Percentiles rank a stretch among this genome's conserved stretches.
Conservation (phyloP, 1,140 invertebrate species). For the Drosophila biarmipes region DNA sequence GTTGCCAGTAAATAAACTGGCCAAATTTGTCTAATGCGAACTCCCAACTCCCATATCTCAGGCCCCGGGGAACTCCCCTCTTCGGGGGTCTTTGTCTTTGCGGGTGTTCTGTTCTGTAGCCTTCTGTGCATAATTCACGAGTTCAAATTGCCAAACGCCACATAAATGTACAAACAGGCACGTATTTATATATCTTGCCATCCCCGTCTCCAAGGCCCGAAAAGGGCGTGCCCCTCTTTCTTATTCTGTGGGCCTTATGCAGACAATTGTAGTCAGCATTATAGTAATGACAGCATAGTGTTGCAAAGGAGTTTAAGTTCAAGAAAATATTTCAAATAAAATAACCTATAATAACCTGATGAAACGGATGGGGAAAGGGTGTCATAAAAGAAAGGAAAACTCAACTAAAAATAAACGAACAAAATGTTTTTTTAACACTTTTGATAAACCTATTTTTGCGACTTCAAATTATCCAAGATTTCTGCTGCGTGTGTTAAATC, state of each 20-base stretch:
- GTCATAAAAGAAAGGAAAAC: too few species aligned
- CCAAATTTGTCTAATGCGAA: conserved; percentile 57
- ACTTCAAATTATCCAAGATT: too few species aligned
- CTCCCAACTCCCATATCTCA: not conserved
- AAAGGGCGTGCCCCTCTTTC: conserved; percentile 15
- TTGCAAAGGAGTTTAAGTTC: not conserved
- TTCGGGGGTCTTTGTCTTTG: conserved; percentile 37
- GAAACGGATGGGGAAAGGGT: too few species aligned
- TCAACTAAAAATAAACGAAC: too few species aligned
- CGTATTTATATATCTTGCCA: conserved; percentile 62
- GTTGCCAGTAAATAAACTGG: conserved; percentile 53
- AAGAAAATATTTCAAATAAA: not conserved
- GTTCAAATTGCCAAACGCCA: conserved; percentile 64
- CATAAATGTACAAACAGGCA: conserved; percentile 61
- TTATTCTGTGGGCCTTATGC: conserved; percentile 1
- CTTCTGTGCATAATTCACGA: conserved; percentile 65
- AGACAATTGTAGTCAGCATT: conserved; percentile 18
- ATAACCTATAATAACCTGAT: too few species aligned
- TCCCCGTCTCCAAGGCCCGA: not conserved
- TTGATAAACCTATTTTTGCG: too few species aligned
- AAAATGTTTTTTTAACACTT: too few species aligned
- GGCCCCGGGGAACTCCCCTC: conserved; percentile 11
- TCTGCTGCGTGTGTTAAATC: conserved; percentile 1
- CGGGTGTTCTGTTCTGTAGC: not conserved
- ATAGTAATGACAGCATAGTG: conserved; percentile 4